Conservation (phyloP, 2,888 invertebrate genomes). For the Sacculina carcini region DNA sequence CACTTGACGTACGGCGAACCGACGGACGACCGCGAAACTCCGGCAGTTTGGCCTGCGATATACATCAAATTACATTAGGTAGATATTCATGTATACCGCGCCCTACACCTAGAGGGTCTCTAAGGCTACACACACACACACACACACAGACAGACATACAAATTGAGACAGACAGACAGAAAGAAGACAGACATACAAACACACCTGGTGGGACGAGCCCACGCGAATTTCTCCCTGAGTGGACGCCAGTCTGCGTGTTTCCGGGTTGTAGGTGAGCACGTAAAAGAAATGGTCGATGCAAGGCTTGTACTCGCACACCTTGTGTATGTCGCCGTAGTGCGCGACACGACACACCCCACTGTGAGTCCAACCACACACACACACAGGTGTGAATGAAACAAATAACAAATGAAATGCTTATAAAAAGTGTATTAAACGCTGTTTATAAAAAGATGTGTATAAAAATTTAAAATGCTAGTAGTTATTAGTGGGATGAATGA, state of each 20-base stretch:
- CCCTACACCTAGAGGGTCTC: no score
- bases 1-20: no score
- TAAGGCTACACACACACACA: no score
- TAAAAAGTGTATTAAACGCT: no score
- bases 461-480: no score
- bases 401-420: neutral
- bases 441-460: no score
- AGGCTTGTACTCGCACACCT: conserved; percentile 22
- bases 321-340: conserved; percentile 25
- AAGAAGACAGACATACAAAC: no score
- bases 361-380: conserved; percentile 21
- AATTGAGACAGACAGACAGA: no score
- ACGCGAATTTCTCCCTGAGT: conserved; percentile 32
- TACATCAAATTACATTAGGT: conserved; percentile 10
- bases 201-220: conserved; percentile 29
- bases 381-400: neutral
- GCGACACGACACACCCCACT: conserved; percentile 26
- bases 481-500: no score
- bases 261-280: conserved; percentile 26
- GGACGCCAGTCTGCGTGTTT: conserved; percentile 27
- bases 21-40: conserved; percentile 24
- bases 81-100: no score
- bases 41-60: conserved; percentile 34
- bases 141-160: no score
- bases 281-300: conserved; percentile 27